phyloP scores from a whole-genome alignment of 2,888 invertebrate species.

The Oeneis ivallda region DNA sequence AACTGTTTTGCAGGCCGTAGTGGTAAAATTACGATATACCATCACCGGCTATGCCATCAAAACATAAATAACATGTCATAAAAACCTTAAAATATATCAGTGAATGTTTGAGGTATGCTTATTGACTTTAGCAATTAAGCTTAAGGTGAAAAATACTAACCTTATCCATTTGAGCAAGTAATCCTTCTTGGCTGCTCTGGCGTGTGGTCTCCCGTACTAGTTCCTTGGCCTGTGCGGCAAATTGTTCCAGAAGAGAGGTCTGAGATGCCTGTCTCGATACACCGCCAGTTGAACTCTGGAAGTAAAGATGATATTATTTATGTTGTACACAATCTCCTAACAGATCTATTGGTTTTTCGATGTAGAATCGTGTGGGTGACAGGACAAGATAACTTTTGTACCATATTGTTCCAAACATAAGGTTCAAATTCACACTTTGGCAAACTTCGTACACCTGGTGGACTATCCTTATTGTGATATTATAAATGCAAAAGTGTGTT shows the following conservation, averaged over 20 bases:
- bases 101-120: background rate
- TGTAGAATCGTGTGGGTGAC: no score
- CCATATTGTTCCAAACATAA: background rate
- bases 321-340: background rate
- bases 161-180: conserved; percentile 95
- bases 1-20: no score
- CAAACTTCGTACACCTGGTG: no score
- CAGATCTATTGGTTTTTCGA: no score
- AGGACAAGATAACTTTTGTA: no score
- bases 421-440: background rate
- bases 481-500: no score
- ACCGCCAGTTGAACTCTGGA: conserved; percentile 63
- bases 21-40: no score
- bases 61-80: no score
- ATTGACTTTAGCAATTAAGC: no score
- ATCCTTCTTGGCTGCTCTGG: conserved; percentile 93
- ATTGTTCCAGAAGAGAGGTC: conserved; percentile 92
- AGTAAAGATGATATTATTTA: conserved; percentile 13
- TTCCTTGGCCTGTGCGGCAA: conserved; percentile 94
- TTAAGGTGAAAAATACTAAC: conserved; percentile 63
- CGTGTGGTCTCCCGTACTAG: conserved; percentile 92
- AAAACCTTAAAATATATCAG: no score
- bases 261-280: conserved; percentile 90
- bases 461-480: no score
- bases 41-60: no score